Evolutionary conservation across 2,888 invertebrate genomes (phyloP), one percentile per base, ranked within the genome.

Genomic region (Chrysolina americana): DNA sequence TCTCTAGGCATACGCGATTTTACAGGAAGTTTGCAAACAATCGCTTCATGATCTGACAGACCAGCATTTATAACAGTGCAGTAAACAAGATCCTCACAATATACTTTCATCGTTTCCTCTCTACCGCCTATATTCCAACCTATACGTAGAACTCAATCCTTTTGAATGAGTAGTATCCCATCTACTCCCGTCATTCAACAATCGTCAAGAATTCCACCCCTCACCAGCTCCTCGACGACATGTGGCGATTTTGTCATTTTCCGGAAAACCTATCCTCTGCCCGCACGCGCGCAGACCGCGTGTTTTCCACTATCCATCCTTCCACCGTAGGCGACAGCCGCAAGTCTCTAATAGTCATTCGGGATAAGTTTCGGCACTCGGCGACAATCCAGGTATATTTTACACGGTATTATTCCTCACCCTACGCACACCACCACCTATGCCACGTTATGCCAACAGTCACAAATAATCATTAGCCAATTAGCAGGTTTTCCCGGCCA

Each of bases 181-280:
- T 17, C 5, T 11, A 1, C 11, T 64, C 0, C 13, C 19, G n/a
- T 41, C 21, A 36, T 21, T 36, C 19, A 10, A 28, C 50, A 17
- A 63, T 71, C 59, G 15, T 41, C 65, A 56, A 68, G 66, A 73
- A 68, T 41, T 63, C 71, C 65, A 68, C 65, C 44, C 47, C 44
- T 62, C 50, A 28, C 68, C 66, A 66, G 15, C 15, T 3, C 8
- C 72, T 64, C 65, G 62, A 50, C 68, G 53, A 69, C 64, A 71
- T 77, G 75, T 69, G 62, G 36, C 70, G 74, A 73, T 63, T 73
- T 75, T 76, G 76, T 74, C 75, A 78, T 77, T 77, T 75, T 68
- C 70, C 74, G 75, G 72, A 70, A 74, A 71, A 70, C 66, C 70
- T 59, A 53, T 69, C 63, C 53, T n/a, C 50, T 36, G 68, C 17